Percentiles rank a stretch among this genome's conserved stretches.
phyloP scores from a whole-genome alignment of 2,797 vertebrate genomes.

The Threskiornis aethiopicus region DNA sequence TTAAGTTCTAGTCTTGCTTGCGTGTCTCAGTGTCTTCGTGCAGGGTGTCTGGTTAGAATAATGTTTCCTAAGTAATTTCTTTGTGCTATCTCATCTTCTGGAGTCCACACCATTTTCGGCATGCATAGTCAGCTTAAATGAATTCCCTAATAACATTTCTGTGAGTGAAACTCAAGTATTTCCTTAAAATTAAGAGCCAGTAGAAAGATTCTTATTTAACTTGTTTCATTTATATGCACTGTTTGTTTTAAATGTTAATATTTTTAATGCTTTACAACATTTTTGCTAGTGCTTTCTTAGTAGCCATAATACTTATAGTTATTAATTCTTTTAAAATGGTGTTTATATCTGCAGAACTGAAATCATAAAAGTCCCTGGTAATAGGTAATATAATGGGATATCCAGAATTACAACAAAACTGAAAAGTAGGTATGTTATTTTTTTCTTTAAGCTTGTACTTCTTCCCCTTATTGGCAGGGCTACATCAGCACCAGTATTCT shows the following conservation, averaged over 20 bases:
- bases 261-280: not conserved
- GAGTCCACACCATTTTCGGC: not conserved
- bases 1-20: not conserved
- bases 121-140: not conserved
- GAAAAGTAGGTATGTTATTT: not conserved
- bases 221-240: not conserved
- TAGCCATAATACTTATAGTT: not conserved
- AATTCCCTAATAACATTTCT: not conserved
- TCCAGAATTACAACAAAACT: not conserved
- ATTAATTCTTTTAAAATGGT: not conserved
- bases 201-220: not conserved
- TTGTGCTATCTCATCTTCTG: not conserved
- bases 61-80: not conserved
- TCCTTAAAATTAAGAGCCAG: not conserved
- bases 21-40: not conserved
- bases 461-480: not conserved
- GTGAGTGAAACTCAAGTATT: not conserved
- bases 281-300: not conserved
- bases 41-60: not conserved
- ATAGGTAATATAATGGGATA: not conserved
- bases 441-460: not conserved
- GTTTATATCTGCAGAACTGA: not conserved
- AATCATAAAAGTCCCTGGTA: not conserved
- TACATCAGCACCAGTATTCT: not conserved
- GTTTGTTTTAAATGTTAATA: conserved; percentile 5